A percentile compares a stretch with the other conserved stretches of the same genome.
These are phyloP conservation scores for Xestobium rufovillosum DNA, from an alignment of 2,888 invertebrate species.

Conservation along the genomic window DNA sequence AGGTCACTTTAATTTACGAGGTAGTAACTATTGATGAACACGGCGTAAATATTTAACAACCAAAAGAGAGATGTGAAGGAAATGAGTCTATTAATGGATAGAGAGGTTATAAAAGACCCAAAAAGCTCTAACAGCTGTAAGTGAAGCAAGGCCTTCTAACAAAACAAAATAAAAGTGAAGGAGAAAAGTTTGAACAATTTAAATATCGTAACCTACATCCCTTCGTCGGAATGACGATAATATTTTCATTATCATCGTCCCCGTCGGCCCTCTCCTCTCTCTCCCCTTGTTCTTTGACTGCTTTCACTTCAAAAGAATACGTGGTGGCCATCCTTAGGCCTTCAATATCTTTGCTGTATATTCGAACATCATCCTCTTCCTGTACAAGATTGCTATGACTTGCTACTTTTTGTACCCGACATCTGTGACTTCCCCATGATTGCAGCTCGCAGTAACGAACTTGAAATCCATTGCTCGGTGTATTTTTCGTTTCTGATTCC, in stretches of 20 bases:
- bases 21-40: too few species aligned
- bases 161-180: too few species aligned
- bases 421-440: conserved; percentile 70
- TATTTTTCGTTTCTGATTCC: conserved; percentile 48
- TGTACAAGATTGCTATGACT: conserved; percentile 26
- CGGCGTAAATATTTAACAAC: too few species aligned
- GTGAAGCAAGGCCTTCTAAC: too few species aligned
- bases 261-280: conserved; percentile 42
- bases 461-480: conserved; percentile 55
- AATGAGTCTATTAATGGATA: too few species aligned
- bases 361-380: conserved; percentile 36
- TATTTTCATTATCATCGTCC: conserved; percentile 51
- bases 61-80: too few species aligned
- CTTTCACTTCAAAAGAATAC: conserved; percentile 69
- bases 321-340: conserved; percentile 76
- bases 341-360: conserved; percentile 54
- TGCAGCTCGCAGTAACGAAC: conserved; percentile 74
- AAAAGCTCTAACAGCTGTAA: too few species aligned
- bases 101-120: too few species aligned
- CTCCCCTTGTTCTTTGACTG: conserved; percentile 46
- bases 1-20: too few species aligned
- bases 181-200: too few species aligned
- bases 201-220: conserved; percentile 85
- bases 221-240: conserved; percentile 71
- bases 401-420: conserved; percentile 48